A percentile compares a stretch with the other conserved stretches of the same genome.
Evolutionary conservation across 2,113 vertebrate species (phyloP).

Genomic region (Setophaga coronata): DNA sequence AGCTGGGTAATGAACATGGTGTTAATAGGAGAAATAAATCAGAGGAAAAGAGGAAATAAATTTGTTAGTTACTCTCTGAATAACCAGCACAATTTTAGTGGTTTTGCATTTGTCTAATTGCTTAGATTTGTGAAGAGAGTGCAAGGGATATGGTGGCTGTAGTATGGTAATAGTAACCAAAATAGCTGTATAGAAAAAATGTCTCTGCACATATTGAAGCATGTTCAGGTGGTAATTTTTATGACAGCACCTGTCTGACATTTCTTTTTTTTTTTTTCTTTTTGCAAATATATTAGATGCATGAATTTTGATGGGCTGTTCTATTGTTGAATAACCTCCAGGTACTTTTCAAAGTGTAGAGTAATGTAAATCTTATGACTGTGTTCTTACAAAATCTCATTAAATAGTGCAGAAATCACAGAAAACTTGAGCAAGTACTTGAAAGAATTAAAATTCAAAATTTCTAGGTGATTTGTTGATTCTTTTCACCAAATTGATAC

Average conservation of each 20-base stretch:
- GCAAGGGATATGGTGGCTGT: not conserved
- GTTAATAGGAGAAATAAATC: not conserved
- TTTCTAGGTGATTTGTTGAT: not conserved
- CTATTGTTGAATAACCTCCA: not conserved
- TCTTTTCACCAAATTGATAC: not conserved
- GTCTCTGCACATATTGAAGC: not conserved
- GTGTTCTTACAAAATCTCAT: not conserved
- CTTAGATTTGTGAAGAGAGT: not conserved
- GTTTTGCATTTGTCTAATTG: not conserved
- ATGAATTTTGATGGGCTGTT: not conserved
- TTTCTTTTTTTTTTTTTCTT: not conserved
- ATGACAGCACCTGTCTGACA: not conserved
- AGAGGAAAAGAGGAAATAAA: not conserved
- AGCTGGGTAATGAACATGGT: rapidly evolving
- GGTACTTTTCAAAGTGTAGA: not conserved
- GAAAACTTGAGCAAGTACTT: not conserved
- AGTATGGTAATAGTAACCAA: not conserved
- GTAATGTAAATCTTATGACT: not conserved
- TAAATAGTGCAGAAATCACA: not conserved
- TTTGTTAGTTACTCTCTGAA: not conserved
- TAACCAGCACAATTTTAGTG: not conserved
- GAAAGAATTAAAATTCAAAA: not conserved
- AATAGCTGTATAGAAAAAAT: not conserved
- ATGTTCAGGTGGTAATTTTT: not conserved
- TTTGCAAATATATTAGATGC: not conserved